Percentiles rank a stretch among this genome's conserved stretches.
Conservation (phyloP, 2,797 vertebrate genomes). For the Gymnocypris eckloni region DNA sequence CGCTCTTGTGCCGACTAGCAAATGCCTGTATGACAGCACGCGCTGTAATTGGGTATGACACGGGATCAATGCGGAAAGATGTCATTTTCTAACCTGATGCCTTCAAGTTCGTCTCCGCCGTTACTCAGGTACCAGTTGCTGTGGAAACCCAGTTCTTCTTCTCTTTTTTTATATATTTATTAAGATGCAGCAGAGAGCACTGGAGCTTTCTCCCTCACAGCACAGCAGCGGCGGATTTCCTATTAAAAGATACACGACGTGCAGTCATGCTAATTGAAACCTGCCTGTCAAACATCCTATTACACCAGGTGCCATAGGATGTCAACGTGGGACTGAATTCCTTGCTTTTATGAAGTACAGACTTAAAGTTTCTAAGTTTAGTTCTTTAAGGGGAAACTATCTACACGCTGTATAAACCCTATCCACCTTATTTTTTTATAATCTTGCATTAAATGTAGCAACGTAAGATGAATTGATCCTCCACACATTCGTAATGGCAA, state of each 20-base stretch:
- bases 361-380: slow-evolving; percentile 13
- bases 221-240: slow-evolving; percentile 61
- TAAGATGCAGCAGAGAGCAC: slow-evolving; percentile 65
- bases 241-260: slow-evolving; percentile 68
- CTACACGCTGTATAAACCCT: neutral
- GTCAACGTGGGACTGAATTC: slow-evolving; percentile 21
- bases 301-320: slow-evolving; percentile 20
- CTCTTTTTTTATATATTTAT: slow-evolving; percentile 64
- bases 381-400: neutral
- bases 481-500: neutral
- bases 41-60: slow-evolving; percentile 79
- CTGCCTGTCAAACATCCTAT: slow-evolving; percentile 51
- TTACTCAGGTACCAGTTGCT: slow-evolving; percentile 70
- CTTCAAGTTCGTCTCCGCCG: slow-evolving; percentile 63
- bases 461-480: neutral
- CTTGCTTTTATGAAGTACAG: slow-evolving; percentile 11
- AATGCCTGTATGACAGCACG: slow-evolving; percentile 50
- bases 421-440: neutral
- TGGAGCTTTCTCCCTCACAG: slow-evolving; percentile 51
- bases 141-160: slow-evolving; percentile 75
- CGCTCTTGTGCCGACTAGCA: slow-evolving; percentile 43
- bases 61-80: slow-evolving; percentile 73
- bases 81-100: slow-evolving; percentile 71
- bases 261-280: slow-evolving; percentile 65
- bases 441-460: neutral